phyloP scores from a whole-genome alignment of 2,888 invertebrate genomes.

The Oxycera nigricornis region DNA sequence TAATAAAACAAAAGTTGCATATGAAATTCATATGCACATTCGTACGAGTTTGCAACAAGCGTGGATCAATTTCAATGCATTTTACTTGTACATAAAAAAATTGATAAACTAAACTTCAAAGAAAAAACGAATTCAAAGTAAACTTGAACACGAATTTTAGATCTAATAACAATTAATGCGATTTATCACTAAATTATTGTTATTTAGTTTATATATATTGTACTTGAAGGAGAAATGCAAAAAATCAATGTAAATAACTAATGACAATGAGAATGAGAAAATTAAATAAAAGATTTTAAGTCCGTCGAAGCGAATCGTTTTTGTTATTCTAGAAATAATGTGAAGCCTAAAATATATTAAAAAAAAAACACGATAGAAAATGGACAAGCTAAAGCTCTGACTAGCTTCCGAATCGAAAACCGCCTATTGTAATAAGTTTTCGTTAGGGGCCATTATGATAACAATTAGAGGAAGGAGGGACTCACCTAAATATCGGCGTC shows the following conservation, averaged over 20 bases:
- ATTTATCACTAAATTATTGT: constrained; percentile 40
- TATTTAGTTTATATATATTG: constrained; percentile 34
- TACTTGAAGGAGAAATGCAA: not conserved
- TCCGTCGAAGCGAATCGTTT: too few relatives aligned
- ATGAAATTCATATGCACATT: constrained; percentile 20
- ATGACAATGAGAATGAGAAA: not conserved
- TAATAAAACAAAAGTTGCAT: not conserved
- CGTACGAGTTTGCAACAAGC: not conserved
- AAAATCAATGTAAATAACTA: constrained; percentile 16
- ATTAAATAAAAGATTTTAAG: not conserved
- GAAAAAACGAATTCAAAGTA: too few relatives aligned
- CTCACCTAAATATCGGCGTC: too few relatives aligned
- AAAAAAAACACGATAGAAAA: too few relatives aligned
- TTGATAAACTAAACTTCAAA: constrained; percentile 1
- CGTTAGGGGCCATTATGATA: too few relatives aligned
- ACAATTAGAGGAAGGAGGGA: too few relatives aligned
- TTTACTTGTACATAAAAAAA: constrained; percentile 5
- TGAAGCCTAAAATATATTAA: too few relatives aligned
- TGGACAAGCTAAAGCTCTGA: too few relatives aligned
- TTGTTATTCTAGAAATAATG: too few relatives aligned
- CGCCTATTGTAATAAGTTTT: too few relatives aligned
- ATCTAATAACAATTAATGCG: constrained; percentile 1
- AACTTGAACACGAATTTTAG: constrained; percentile 35
- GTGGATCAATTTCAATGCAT: not conserved
- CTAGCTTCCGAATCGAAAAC: too few relatives aligned